Conservation (phyloP, 2,888 invertebrate species). For the Erannis defoliaria region DNA sequence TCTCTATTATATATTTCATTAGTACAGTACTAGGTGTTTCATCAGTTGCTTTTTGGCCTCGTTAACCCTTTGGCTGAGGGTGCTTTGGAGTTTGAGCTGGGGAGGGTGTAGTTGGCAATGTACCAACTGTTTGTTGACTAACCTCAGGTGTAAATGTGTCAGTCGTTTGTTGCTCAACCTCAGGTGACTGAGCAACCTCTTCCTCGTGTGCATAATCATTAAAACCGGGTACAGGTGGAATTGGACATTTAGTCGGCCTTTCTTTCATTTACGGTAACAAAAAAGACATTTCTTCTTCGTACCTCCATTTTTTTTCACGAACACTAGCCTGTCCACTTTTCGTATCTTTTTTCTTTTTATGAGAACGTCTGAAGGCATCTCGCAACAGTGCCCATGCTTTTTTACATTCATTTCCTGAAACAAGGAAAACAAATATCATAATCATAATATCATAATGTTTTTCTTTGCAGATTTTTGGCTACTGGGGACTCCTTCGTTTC, state of each 20-base stretch:
- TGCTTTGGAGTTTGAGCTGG: no score
- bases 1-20: slow-evolving; percentile 42
- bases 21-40: slow-evolving; percentile 34
- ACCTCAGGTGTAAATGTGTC: slow-evolving; percentile 32
- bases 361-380: slow-evolving; percentile 1
- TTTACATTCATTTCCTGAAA: slow-evolving; percentile 37
- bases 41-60: slow-evolving; percentile 4
- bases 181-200: slow-evolving; percentile 39
- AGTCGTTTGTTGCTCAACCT: slow-evolving; percentile 37
- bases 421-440: slow-evolving; percentile 30
- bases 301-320: neutral
- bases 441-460: no score
- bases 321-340: neutral
- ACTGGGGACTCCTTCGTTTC: slow-evolving; percentile 42
- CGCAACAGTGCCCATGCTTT: slow-evolving; percentile 18
- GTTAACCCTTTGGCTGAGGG: slow-evolving; percentile 29
- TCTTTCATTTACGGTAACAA: slow-evolving; percentile 4
- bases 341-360: neutral
- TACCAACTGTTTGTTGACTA: slow-evolving; percentile 25
- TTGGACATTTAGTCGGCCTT: slow-evolving; percentile 28
- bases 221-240: slow-evolving; percentile 30
- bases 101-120: slow-evolving; percentile 37
- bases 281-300: neutral
- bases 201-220: slow-evolving; percentile 25
- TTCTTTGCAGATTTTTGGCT: slow-evolving; percentile 38